Conservation (phyloP, 2,797 vertebrate genomes). For the Paedocypris micromegethes region DNA sequence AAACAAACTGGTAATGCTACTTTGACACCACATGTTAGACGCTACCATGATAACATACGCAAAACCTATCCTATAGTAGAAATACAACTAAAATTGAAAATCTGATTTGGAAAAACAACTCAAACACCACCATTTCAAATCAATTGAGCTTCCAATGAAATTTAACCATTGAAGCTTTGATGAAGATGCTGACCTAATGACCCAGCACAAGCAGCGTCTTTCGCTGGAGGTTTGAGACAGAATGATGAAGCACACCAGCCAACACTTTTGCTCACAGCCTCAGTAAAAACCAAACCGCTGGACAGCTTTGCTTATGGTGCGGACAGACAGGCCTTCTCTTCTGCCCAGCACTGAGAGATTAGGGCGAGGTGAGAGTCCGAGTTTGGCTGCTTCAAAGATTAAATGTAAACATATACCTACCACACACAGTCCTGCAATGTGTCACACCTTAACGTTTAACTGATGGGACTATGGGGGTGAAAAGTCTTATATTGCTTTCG, state of each 20-base stretch:
- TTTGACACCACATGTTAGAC: no score
- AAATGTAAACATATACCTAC: slow-evolving; percentile 41
- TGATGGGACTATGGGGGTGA: slow-evolving; percentile 9
- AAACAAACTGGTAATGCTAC: no score
- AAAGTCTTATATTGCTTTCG: slow-evolving; percentile 5
- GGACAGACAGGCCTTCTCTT: slow-evolving; percentile 50
- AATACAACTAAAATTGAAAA: no score
- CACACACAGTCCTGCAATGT: slow-evolving; percentile 39
- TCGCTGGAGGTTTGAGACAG: slow-evolving; percentile 15
- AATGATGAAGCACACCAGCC: slow-evolving; percentile 30
- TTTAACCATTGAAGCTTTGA: slow-evolving; percentile 29
- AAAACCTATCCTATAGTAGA: no score
- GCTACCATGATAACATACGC: no score
- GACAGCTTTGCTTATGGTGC: slow-evolving; percentile 55
- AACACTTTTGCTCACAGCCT: slow-evolving; percentile 22
- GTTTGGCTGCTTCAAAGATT: slow-evolving; percentile 19
- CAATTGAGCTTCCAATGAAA: slow-evolving; percentile 24
- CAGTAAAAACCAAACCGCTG: slow-evolving; percentile 33
- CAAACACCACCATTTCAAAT: neutral
- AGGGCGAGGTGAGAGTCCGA: slow-evolving; percentile 27
- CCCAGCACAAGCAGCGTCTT: slow-evolving; percentile 1
- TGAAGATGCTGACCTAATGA: slow-evolving; percentile 26
- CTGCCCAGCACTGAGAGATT: slow-evolving; percentile 36
- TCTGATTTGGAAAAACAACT: no score
- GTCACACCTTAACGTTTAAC: slow-evolving; percentile 30